Base-by-base conservation (phyloP, 2,888 invertebrate genomes). In the Scaptomyza caliginosa region DNA sequence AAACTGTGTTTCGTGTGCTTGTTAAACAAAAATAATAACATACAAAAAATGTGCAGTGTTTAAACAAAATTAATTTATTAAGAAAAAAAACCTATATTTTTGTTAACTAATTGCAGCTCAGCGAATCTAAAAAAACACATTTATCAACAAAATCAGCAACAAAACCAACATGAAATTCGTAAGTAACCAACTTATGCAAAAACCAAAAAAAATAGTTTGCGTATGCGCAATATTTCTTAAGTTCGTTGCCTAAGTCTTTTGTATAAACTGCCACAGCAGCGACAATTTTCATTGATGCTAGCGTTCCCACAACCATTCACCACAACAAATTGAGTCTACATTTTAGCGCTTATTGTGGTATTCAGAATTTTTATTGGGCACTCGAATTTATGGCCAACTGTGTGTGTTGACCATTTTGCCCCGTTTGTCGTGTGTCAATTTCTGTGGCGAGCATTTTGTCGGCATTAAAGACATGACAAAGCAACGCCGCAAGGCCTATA, bases 351-450 rank as follows among this genome's bases (percentile, higher is more conserved):
- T 70, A 64, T 74, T 77, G 67, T 68, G 56, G 26, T 56, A 69
- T 73, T 52, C 62, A 78, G 87, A 83, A 86, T 77, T 81, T 83
- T 85, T 80, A 87, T 85, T 87, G 72, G 71, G 39, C 88, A 82
- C 62, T 68, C 67, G 74, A 86, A 84, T 87, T 87, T 84, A 87
- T 84, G 77, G 80, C 64, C 69, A 50, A 46, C 62, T 56, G 52
- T 48, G 69, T 56, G 52, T 48, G 69, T 54, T 45, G 59, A 59
- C 60, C 46, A 51, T 52, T 52, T 51, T 36, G 65, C 46, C 65
- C 65, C 46, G 67, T 59, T 34, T 67, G 68, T 74, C 80, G 78
- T 75, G 77, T 86, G 80, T 77, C 82, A 72, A 63, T 66, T 70
- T 65, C 55, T 55, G 43, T 51, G 38, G 67, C 73, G 42, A 74